Base-by-base conservation (phyloP, 2,797 vertebrate species). In the Danio aesculapii region DNA sequence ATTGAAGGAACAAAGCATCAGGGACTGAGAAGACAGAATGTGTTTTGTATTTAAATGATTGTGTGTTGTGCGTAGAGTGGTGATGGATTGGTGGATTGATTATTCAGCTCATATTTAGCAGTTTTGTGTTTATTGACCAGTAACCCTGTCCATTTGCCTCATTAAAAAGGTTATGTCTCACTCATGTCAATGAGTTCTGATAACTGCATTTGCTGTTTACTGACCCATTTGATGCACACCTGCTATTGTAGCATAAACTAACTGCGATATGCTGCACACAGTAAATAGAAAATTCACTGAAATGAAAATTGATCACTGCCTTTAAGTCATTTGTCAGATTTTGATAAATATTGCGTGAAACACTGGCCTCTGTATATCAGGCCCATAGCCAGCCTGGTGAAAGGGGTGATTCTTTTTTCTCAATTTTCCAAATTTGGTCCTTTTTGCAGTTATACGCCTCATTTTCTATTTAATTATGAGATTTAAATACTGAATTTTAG, bases 1-100 rank as follows among this genome's bases (percentile, higher is more conserved):
- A 89, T 91, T 90, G 91, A 76, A 85, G 85, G 88, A 90, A 89
- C 87, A 91, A 91, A 89, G 86, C 85, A 87, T 77, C 81, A 83
- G 85, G 81, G 88, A 77, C 86, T 59, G 77, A 83, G 82, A 17
- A 47, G 75, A 67, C 8, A 57, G 52, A 49, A 47, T 64, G 57
- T 59, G 5, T 50, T 66, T 49, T 71, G 16, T 16, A 13, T 47
- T 21, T 64, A 46, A 12, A 43, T 46, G 30, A 8, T 10, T 6
- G 21, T 61, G 55, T 62, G 5, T 77, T 73, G n/a, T 47, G n/a
- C 10, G 7, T 53, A 44, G 50, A 55, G 13, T n/a, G 30, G 19
- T 69, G 47, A 39, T 68, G 13, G 39, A 72, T 7, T 57, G 16
- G 6, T 41, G 14, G 8, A 41, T n/a, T 53, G 67, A 69, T 70